A percentile compares a stretch with the other conserved stretches of the same genome.
These are phyloP conservation scores for Ardeotis arabs DNA, from an alignment of 2,113 vertebrate species.

Conservation along the genomic window DNA sequence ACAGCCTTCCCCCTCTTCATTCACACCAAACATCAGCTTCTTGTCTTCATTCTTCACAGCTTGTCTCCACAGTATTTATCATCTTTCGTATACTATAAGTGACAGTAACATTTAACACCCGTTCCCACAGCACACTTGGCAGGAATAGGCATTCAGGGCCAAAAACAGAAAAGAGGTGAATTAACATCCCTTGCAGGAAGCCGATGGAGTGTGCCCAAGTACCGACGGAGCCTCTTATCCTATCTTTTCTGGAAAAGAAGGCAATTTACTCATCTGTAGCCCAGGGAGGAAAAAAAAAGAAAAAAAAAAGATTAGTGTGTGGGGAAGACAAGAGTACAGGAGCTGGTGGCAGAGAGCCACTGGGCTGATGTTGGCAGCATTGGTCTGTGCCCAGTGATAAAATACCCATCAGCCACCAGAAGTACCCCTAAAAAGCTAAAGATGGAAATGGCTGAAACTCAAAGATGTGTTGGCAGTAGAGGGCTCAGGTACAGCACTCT, in stretches of 20 bases:
- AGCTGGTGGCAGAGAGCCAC: neutral
- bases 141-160: constrained; percentile 11
- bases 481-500: neutral
- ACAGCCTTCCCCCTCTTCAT: constrained; percentile 45
- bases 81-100: constrained; percentile 47
- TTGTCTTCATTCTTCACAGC: constrained; percentile 62
- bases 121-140: constrained; percentile 17
- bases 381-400: neutral
- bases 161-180: constrained; percentile 25
- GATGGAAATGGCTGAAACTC: neutral
- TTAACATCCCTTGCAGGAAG: neutral
- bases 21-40: constrained; percentile 66
- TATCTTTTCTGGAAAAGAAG: neutral
- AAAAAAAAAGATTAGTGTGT: no score
- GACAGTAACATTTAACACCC: constrained; percentile 61
- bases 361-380: neutral
- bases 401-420: neutral
- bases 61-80: constrained; percentile 62
- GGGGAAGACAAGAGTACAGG: neutral
- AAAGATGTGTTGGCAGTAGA: neutral
- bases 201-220: neutral
- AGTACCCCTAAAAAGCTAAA: neutral
- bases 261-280: neutral
- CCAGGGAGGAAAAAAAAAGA: neutral
- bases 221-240: neutral